Base-by-base conservation (phyloP, 2,113 vertebrate species). In the Salvator merianae region DNA sequence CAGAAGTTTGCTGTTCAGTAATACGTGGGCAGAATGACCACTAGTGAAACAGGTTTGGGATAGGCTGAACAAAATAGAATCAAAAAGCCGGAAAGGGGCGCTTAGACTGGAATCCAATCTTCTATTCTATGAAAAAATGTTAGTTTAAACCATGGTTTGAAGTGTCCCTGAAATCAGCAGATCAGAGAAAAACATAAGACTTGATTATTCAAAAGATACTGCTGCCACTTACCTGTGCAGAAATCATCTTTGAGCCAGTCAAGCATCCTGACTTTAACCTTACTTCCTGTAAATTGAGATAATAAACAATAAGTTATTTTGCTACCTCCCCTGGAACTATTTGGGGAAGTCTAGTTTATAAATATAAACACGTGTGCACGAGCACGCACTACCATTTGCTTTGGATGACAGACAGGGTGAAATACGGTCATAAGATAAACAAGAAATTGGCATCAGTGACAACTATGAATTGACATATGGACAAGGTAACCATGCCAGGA, bases 181-280 rank as follows among this genome's bases (percentile, higher is more conserved):
- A 2, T n/a, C 68, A 34, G 74, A 26, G 14, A 40, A 26, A n/a
- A 69, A 32, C 1, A 7, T 53, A 1, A n/a, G 55, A 26, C 16
- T 7, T 34, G 55, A 2, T 43, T 32, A 5, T 81, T 34, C 66
- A 85, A 84, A 43, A 40, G 3, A 5, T 9, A 53, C 59, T 2
- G 55, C n/a, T 0, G 79, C 16, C 59, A 92, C 91, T 24, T 88
- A 99, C 98, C 98, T 90, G 96, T 97, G 88, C 96, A 97, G 47
- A 99, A 93, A 65, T 96, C 93, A 1, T 96, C 95, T 80, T 95
- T 93, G 38, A 97, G 94, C 98, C 98, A 99, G 87, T 99, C 96
- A 85, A 99, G 86, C 65, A 96, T 95, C 73, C 94, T 96, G 65
- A 99, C 96, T 82, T 90, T 97, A 62, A 99, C 91, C 28, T 96